Evolutionary conservation across 2,113 vertebrate species (phyloP).

Genomic region (Mormyrus lacerda): DNA sequence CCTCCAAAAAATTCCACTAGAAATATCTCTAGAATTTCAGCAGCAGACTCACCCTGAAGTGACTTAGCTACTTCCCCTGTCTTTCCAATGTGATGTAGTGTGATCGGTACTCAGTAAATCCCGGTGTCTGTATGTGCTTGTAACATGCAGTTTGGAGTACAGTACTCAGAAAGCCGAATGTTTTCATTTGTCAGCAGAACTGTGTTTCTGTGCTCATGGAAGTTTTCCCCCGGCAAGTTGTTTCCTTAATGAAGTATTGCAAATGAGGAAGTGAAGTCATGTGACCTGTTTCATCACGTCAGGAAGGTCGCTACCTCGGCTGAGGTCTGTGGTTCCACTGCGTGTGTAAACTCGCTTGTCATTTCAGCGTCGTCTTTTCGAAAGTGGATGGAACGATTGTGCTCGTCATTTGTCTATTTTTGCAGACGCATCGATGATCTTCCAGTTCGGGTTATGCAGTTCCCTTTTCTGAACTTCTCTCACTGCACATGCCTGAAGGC

Average conservation of each 20-base stretch:
- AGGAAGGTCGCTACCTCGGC: not conserved
- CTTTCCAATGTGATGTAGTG: not conserved
- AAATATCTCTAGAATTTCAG: not conserved
- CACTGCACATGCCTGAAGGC: not conserved
- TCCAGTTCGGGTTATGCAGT: not conserved
- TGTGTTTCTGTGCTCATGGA: not conserved
- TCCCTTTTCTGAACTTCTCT: not conserved
- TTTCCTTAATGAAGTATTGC: not conserved
- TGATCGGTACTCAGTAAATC: not conserved
- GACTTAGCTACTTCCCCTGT: not conserved
- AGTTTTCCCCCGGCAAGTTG: not conserved
- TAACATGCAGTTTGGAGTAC: conserved; percentile 8
- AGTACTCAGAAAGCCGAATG: not conserved
- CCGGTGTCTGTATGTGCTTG: not conserved
- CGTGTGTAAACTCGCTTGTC: not conserved
- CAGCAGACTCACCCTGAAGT: not conserved
- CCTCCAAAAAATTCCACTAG: conserved; percentile 1
- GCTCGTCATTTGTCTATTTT: not conserved
- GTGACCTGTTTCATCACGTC: not conserved
- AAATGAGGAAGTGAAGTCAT: not conserved
- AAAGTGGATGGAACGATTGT: not conserved
- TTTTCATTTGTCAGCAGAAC: conserved; percentile 11
- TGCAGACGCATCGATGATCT: not conserved
- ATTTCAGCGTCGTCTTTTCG: not conserved
- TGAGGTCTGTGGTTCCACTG: not conserved